phyloP scores from a whole-genome alignment of 2,888 invertebrate genomes.

The Liodrosophila aerea region DNA sequence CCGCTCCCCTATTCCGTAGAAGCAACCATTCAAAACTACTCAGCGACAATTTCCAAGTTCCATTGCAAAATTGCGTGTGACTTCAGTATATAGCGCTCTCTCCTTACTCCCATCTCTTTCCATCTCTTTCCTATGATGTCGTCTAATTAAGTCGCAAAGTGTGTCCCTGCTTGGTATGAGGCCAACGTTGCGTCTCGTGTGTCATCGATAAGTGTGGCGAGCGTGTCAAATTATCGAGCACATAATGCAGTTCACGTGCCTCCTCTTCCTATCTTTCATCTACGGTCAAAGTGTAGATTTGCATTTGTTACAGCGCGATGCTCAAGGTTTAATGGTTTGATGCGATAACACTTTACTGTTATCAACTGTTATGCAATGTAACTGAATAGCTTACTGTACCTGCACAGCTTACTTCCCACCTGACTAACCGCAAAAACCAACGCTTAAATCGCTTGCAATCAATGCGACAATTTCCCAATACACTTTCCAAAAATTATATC shows the following conservation, averaged over 20 bases:
- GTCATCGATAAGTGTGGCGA: conserved; percentile 65
- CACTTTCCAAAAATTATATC: conserved; percentile 26
- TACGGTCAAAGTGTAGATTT: conserved; percentile 29
- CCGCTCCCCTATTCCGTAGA: not conserved
- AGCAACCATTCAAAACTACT: conserved; percentile 20
- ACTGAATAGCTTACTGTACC: not conserved
- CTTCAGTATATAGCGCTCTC: conserved; percentile 9
- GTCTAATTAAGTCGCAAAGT: conserved; percentile 74
- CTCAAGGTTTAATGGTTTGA: conserved; percentile 13
- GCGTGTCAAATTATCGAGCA: conserved; percentile 69
- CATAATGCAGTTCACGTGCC: conserved; percentile 74
- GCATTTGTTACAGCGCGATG: conserved; percentile 25
- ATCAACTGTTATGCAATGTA: no score
- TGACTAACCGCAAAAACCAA: conserved; percentile 9
- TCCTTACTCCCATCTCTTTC: not conserved
- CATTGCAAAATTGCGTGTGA: conserved; percentile 50
- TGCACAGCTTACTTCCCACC: conserved; percentile 5
- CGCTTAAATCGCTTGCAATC: conserved; percentile 5
- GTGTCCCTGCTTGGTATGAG: conserved; percentile 61
- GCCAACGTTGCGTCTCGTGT: conserved; percentile 58
- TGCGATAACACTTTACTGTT: conserved; percentile 16
- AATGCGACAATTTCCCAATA: conserved; percentile 19
- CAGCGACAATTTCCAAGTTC: conserved; percentile 36
- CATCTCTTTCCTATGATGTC: conserved; percentile 28
- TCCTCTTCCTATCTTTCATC: conserved; percentile 30